Percentiles rank a stretch among this genome's conserved stretches.
phyloP scores from a whole-genome alignment of 1,140 invertebrate species.

The Paralvinella palmiformis region DNA sequence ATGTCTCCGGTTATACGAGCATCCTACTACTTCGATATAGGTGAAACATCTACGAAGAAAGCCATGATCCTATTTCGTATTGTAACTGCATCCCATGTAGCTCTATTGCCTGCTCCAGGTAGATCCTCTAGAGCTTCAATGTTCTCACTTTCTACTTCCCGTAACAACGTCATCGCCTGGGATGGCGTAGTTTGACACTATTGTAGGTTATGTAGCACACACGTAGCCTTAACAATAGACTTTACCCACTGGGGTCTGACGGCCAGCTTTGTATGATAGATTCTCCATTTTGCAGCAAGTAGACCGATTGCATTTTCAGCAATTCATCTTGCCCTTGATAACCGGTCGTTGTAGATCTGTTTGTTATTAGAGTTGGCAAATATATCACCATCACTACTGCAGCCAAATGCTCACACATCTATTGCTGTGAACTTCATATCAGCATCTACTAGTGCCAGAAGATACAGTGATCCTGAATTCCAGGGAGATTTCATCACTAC shows the following conservation, averaged over 20 bases:
- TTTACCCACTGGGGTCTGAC: not conserved
- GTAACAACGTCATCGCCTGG: not conserved
- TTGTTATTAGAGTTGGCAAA: no score
- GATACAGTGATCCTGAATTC: not conserved
- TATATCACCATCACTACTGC: no score
- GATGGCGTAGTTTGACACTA: not conserved
- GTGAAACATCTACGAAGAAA: no score
- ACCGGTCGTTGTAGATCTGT: not conserved
- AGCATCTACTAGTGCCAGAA: no score
- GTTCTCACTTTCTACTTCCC: not conserved
- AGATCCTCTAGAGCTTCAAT: not conserved
- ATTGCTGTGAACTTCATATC: no score
- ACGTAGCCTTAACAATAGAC: not conserved
- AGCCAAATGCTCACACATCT: no score
- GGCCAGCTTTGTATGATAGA: not conserved
- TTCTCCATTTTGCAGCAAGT: not conserved
- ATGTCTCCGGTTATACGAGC: no score
- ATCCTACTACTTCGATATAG: no score
- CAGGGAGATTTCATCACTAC: constrained; percentile 41
- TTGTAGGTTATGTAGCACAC: not conserved
- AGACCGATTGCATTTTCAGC: not conserved
- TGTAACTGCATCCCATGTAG: not conserved
- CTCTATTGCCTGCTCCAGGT: not conserved
- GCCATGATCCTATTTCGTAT: no score
- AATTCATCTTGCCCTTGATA: not conserved